Evolutionary conservation across 2,888 invertebrate species (phyloP).

Genomic region (Orthosia cruda): DNA sequence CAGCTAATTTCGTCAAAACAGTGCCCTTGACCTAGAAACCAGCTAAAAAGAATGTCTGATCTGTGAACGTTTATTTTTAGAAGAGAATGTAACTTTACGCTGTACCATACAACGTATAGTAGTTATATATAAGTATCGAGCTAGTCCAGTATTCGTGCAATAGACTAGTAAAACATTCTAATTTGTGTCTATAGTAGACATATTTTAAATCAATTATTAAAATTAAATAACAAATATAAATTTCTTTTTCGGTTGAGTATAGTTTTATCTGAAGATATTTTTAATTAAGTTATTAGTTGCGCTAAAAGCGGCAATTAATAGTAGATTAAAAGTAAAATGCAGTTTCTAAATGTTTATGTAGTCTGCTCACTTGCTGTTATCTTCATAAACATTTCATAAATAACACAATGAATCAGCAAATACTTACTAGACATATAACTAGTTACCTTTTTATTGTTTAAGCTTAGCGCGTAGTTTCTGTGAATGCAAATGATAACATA

Average conservation of each 20-base stretch:
- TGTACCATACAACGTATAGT: neutral
- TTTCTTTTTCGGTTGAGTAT: too few species aligned
- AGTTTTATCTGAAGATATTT: neutral
- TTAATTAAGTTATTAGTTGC: neutral
- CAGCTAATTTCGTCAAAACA: conserved; percentile 34
- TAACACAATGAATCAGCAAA: neutral
- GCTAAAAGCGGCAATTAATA: too few species aligned
- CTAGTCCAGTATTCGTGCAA: neutral
- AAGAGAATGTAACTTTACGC: conserved; percentile 39
- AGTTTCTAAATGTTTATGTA: too few species aligned
- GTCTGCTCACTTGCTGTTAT: too few species aligned
- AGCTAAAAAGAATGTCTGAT: conserved; percentile 37
- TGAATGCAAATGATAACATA: conserved; percentile 9
- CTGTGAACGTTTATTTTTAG: conserved; percentile 35
- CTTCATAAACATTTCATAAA: too few species aligned
- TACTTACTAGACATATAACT: neutral
- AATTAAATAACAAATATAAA: neutral
- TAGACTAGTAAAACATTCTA: neutral
- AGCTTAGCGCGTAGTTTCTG: conserved; percentile 1
- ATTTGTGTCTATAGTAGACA: too few species aligned
- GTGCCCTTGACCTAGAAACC: conserved; percentile 54
- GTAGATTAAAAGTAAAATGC: neutral
- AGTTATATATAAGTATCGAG: neutral
- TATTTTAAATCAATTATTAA: neutral
- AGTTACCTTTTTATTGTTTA: conserved; percentile 1